A percentile compares a stretch with the other conserved stretches of the same genome.
These are phyloP conservation scores for Endomychus coccineus DNA, from an alignment of 2,888 invertebrate genomes.

Conservation along the genomic window DNA sequence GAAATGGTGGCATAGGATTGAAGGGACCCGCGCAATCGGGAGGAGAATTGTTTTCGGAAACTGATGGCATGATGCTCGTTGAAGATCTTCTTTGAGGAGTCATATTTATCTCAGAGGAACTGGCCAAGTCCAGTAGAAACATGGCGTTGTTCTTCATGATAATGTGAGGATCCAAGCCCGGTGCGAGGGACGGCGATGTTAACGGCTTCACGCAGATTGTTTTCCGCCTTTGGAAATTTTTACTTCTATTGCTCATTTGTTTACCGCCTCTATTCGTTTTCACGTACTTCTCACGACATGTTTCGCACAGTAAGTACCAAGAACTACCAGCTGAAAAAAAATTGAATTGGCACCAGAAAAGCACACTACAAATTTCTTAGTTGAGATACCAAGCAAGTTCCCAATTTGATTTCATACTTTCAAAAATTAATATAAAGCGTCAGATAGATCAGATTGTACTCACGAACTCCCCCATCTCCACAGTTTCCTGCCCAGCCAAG, in stretches of 20 bases:
- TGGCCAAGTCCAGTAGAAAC: constrained; percentile 84
- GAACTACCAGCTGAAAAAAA: constrained; percentile 52
- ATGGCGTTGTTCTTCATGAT: constrained; percentile 90
- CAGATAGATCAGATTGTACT: no score
- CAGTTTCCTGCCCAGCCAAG: constrained; percentile 85
- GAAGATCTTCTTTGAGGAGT: constrained; percentile 36
- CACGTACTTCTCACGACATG: constrained; percentile 74
- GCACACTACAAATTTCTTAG: neutral
- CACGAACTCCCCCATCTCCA: constrained; percentile 74
- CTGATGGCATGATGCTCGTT: constrained; percentile 44
- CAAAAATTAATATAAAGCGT: no score
- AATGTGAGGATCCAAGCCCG: constrained; percentile 48
- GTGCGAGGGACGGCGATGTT: constrained; percentile 33
- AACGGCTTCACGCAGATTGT: constrained; percentile 26
- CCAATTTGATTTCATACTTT: no score
- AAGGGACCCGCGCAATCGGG: constrained; percentile 50
- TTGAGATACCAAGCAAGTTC: neutral
- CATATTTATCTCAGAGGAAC: constrained; percentile 53
- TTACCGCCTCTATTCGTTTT: constrained; percentile 40
- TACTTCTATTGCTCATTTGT: constrained; percentile 34
- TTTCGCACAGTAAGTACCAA: constrained; percentile 90
- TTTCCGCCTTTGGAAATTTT: constrained; percentile 33
- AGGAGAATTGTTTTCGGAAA: constrained; percentile 51
- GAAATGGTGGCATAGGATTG: constrained; percentile 52
- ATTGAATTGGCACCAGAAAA: no score